phyloP scores from a whole-genome alignment of 2,113 vertebrate genomes.

The Colinus virginianus region DNA sequence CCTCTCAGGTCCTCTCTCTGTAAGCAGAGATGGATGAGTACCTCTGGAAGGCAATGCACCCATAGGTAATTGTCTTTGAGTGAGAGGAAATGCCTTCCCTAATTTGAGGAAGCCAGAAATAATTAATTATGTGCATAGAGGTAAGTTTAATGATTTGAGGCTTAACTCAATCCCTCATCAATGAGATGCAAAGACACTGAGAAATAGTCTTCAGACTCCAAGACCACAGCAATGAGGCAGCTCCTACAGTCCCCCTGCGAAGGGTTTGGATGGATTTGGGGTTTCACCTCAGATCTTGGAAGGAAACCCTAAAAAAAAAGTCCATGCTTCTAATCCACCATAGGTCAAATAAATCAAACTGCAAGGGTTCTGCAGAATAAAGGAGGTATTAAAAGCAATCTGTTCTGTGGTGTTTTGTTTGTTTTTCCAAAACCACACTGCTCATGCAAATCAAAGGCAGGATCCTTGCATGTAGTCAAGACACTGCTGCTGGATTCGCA shows the following conservation, averaged over 20 bases:
- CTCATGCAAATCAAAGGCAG: background rate
- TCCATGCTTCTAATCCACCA: fast-evolving
- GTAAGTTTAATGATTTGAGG: background rate
- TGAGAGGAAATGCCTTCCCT: background rate
- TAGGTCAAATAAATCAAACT: background rate
- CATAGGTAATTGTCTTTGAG: background rate
- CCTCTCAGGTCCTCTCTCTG: background rate
- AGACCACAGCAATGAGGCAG: background rate
- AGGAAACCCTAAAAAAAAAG: background rate
- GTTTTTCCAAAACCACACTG: background rate
- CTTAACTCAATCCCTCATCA: background rate
- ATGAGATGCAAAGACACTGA: background rate
- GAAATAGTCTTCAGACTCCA: background rate
- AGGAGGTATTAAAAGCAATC: background rate
- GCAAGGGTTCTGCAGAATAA: background rate
- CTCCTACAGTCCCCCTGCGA: background rate
- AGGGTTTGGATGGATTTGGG: background rate
- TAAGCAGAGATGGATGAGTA: background rate
- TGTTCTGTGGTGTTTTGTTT: background rate
- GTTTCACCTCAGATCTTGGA: background rate
- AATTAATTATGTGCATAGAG: background rate
- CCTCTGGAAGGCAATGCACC: background rate
- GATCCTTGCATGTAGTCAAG: background rate
- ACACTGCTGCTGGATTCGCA: background rate
- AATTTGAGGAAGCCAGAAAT: background rate